Conservation (phyloP, 1,140 invertebrate species). For the Dendroctonus valens region DNA sequence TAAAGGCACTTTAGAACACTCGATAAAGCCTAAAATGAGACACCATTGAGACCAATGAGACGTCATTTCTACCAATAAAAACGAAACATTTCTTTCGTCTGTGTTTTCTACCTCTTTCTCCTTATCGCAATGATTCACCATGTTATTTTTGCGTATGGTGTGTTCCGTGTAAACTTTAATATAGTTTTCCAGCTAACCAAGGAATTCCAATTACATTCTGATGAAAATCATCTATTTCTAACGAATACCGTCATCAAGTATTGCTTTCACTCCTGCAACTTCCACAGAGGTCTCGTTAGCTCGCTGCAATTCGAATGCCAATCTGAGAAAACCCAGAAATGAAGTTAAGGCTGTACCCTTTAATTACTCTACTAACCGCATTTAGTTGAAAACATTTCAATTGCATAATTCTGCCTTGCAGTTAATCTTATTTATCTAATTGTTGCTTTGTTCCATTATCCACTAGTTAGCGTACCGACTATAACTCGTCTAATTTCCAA, state of each 20-base stretch:
- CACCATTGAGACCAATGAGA: too few species aligned
- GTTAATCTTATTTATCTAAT: constrained; percentile 23
- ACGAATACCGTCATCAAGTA: too few species aligned
- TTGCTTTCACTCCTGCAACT: too few species aligned
- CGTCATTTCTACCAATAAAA: too few species aligned
- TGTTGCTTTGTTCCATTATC: constrained; percentile 20
- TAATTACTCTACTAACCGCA: constrained; percentile 16
- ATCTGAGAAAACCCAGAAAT: constrained; percentile 12
- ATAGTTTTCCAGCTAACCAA: not conserved
- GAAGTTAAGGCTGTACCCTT: constrained; percentile 9
- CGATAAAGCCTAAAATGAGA: too few species aligned
- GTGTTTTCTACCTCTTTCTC: too few species aligned
- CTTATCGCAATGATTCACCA: too few species aligned
- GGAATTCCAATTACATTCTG: not conserved
- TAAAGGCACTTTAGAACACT: too few species aligned
- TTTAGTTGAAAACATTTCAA: constrained; percentile 20
- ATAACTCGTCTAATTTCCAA: not conserved
- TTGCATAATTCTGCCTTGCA: constrained; percentile 6
- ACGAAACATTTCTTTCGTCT: too few species aligned
- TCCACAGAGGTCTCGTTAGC: not conserved
- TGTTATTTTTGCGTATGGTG: too few species aligned
- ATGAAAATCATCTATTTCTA: not conserved
- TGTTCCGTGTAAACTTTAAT: not conserved
- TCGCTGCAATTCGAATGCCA: not conserved
- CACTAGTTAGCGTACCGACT: constrained; percentile 1